phyloP scores from a whole-genome alignment of 1,140 invertebrate genomes.

The Scaptomyza montana region DNA sequence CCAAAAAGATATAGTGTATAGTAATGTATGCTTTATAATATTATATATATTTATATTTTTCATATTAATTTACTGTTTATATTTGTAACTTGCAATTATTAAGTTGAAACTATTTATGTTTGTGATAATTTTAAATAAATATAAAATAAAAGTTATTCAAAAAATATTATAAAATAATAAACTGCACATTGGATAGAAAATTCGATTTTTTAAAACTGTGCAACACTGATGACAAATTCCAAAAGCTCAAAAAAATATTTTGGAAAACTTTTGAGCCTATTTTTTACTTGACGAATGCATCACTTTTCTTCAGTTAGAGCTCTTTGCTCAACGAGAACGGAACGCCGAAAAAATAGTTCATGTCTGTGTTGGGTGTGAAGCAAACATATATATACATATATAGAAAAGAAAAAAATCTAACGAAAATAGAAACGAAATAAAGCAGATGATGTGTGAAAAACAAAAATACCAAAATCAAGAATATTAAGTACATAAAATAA shows the following conservation, averaged over 20 bases:
- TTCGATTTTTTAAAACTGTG: neutral
- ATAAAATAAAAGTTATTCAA: slow-evolving; percentile 19
- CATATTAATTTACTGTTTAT: slow-evolving; percentile 64
- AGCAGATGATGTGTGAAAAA: slow-evolving; percentile 12
- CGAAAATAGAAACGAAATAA: slow-evolving; percentile 22
- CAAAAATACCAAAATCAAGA: neutral
- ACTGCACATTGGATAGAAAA: neutral
- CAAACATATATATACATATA: slow-evolving; percentile 56
- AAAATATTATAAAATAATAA: slow-evolving; percentile 5
- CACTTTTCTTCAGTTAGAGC: slow-evolving; percentile 43
- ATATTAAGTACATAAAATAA: neutral
- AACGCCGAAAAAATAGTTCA: slow-evolving; percentile 14
- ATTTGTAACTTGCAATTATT: slow-evolving; percentile 60
- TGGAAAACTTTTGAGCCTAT: slow-evolving; percentile 68
- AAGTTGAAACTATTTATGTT: slow-evolving; percentile 68
- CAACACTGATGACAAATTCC: slow-evolving; percentile 44
- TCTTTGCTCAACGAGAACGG: slow-evolving; percentile 41
- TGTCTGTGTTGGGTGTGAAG: slow-evolving; percentile 33
- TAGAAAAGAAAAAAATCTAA: slow-evolving; percentile 35
- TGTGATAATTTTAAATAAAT: slow-evolving; percentile 76
- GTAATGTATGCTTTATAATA: slow-evolving; percentile 34
- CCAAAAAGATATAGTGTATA: slow-evolving; percentile 54
- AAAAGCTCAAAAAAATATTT: slow-evolving; percentile 53
- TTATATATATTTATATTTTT: slow-evolving; percentile 54
- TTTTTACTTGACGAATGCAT: slow-evolving; percentile 35